Percentiles rank a stretch among this genome's conserved stretches.
Evolutionary conservation across 2,797 vertebrate species (phyloP).

Genomic region (Poecile montanus): DNA sequence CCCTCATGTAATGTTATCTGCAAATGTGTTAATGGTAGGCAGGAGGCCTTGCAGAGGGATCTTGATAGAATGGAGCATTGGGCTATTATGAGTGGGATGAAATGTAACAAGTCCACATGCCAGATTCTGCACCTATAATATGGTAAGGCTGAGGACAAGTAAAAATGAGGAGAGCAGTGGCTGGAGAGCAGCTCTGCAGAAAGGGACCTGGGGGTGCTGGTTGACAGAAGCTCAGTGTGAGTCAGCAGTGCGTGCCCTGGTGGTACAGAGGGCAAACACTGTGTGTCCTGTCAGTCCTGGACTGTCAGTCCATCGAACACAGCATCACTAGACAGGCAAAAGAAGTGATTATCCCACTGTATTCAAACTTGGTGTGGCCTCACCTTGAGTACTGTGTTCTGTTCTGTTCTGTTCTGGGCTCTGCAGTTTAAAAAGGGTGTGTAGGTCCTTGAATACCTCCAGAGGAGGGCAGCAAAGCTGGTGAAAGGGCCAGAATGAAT

Average conservation of each 20-base stretch:
- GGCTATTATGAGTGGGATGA: neutral
- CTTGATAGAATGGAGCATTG: neutral
- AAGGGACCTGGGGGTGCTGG: neutral
- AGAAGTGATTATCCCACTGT: neutral
- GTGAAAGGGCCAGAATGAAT: neutral
- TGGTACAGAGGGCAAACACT: neutral
- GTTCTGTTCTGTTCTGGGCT: too few species aligned
- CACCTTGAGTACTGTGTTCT: neutral
- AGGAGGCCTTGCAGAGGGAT: neutral
- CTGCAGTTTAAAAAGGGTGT: neutral
- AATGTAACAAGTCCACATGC: neutral
- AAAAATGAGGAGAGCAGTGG: neutral
- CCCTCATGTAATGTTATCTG: neutral
- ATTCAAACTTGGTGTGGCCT: too few species aligned
- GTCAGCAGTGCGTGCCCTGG: neutral
- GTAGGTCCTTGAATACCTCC: neutral
- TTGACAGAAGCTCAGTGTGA: neutral
- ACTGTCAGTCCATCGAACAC: neutral
- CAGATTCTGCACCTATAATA: neutral
- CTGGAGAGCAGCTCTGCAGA: neutral
- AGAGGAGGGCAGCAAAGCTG: neutral
- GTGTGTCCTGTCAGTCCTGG: neutral
- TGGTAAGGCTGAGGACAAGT: fast-evolving
- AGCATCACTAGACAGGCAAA: too few species aligned
- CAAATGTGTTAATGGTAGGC: neutral